These are phyloP conservation scores for Molossus molossus DNA, from an alignment of 2,797 vertebrate species.

Conservation along the genomic window DNA sequence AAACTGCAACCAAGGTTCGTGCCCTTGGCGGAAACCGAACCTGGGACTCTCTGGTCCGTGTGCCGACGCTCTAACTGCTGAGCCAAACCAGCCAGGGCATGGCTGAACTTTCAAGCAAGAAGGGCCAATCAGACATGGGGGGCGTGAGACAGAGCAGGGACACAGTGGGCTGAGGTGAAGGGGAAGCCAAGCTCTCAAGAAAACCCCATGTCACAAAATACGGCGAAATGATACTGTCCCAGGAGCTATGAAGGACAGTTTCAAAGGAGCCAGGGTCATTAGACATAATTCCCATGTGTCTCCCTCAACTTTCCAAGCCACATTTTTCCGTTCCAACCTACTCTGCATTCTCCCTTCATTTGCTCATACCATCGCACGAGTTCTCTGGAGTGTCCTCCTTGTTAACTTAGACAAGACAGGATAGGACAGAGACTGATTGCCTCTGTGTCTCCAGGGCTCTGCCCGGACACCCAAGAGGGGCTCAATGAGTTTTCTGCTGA, in stretches of 20 bases:
- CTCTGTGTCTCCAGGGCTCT: neutral
- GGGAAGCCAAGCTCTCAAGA: neutral
- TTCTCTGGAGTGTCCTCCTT: neutral
- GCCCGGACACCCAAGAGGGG: neutral
- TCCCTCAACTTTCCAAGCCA: neutral
- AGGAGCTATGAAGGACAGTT: neutral
- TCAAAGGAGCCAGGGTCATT: neutral
- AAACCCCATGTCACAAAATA: neutral
- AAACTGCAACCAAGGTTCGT: too few species aligned
- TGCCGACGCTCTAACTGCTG: too few species aligned
- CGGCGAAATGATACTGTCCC: neutral
- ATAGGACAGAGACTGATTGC: neutral
- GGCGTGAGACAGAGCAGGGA: neutral
- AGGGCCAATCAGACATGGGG: neutral
- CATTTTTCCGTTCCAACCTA: neutral
- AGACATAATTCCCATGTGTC: neutral
- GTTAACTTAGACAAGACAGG: neutral
- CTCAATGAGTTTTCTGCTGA: neutral
- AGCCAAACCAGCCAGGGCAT: neutral
- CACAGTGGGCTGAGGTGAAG: accelerated
- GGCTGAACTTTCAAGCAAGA: neutral
- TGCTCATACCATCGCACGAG: neutral
- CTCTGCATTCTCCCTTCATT: neutral
- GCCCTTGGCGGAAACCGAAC: too few species aligned
- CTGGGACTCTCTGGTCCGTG: too few species aligned